Base-by-base conservation (phyloP, 2,888 invertebrate genomes). In the Leistus spinibarbis region DNA sequence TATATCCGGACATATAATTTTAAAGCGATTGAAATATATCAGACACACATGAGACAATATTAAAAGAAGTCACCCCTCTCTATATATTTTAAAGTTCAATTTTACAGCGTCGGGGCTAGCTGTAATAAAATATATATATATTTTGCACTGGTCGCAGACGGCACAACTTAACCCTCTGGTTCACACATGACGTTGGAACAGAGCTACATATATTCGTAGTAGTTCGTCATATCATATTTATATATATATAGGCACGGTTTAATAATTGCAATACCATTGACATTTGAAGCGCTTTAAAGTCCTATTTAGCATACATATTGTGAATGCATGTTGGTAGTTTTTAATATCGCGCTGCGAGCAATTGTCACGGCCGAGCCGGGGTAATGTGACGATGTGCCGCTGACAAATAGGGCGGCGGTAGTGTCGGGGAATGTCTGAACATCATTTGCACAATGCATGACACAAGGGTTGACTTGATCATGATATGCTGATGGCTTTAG, bases 231-330 rank as follows among this genome's bases (percentile, higher is more conserved):
- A 20, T 23, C 16, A 23, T 64, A 64, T 24, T 64, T 20, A 20
- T 17, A 23, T 20, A 20, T 17, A 23, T n/a, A 64, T 27, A 17
- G 22, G 64, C 24, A 64, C 62, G 54, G 56, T 67, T 73, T 73
- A 67, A 81, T 85, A 85, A 84, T 85, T 85, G 83, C 81, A 80
- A 83, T 82, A 82, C 79, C 81, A 84, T 83, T 82, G 83, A 82
- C 83, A 82, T 81, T 82, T 78, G 82, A 80, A 82, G 80, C 82
- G 83, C 79, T 83, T 82, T 81, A 81, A 81, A 78, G 81, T 80
- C 81, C 83, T 84, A 82, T 84, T 85, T 85, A 83, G 85, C 85
- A 85, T 85, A 85, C 84, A 84, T 84, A 84, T 85, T 84, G 83
- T 83, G 83, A 80, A 84, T 83, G 82, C 81, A 80, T 83, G 82